A percentile compares a stretch with the other conserved stretches of the same genome.
Evolutionary conservation across 2,888 invertebrate species (phyloP).

Genomic region (Agonopterix arenella): DNA sequence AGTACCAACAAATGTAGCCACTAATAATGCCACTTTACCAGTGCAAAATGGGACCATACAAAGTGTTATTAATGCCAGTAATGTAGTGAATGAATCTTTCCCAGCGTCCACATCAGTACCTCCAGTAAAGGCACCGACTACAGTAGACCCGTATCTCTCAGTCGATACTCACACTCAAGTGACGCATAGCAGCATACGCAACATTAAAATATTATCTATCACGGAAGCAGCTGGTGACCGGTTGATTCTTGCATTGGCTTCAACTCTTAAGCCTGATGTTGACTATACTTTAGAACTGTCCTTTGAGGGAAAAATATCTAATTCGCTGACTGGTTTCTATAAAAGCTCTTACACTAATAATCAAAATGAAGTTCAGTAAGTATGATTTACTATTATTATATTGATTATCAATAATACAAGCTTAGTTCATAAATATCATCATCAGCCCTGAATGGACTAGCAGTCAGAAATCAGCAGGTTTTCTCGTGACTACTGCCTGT

Average conservation of each 20-base stretch:
- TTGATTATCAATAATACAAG: too few species aligned
- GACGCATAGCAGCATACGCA: conserved; percentile 51
- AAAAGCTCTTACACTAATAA: conserved; percentile 78
- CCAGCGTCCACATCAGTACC: conserved; percentile 12
- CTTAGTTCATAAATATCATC: too few species aligned
- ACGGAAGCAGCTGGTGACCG: conserved; percentile 49
- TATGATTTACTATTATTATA: conserved; percentile 12
- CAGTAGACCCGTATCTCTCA: conserved; percentile 11
- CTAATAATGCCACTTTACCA: conserved; percentile 3
- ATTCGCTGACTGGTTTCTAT: conserved; percentile 81
- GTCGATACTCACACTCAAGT: conserved; percentile 41
- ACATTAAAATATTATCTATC: conserved; percentile 48
- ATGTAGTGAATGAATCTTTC: conserved; percentile 9
- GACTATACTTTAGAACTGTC: conserved; percentile 76
- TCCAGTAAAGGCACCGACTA: conserved; percentile 9
- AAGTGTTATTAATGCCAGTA: conserved; percentile 1
- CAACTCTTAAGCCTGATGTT: conserved; percentile 55
- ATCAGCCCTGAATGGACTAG: too few species aligned
- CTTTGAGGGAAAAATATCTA: conserved; percentile 74
- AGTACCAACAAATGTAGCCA: conserved; percentile 3
- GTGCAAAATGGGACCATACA: not conserved
- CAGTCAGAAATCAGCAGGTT: too few species aligned
- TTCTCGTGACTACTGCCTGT: too few species aligned
- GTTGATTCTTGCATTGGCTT: conserved; percentile 43
- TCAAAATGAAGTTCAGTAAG: conserved; percentile 58